Conservation (phyloP, 2,797 vertebrate species). For the Euphonia xanthogaster region DNA sequence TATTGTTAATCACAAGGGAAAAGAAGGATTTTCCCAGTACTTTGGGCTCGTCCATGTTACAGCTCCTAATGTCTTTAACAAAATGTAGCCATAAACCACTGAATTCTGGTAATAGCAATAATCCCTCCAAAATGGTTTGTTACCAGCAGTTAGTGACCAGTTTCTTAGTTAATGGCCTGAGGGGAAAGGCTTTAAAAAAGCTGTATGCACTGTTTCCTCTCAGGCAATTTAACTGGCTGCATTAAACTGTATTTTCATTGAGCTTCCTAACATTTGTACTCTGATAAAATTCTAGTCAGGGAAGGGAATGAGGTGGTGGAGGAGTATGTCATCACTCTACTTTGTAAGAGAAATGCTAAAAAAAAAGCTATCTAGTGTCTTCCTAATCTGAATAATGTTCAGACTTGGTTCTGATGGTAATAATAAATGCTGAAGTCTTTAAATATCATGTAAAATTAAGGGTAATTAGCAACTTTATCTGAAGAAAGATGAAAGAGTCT, state of each 20-base stretch:
- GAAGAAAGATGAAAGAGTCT: neutral
- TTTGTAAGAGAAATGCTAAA: slow-evolving; percentile 8
- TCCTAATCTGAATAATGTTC: neutral
- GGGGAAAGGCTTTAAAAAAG: slow-evolving; percentile 76
- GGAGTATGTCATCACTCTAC: slow-evolving; percentile 1
- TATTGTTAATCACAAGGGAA: slow-evolving; percentile 60
- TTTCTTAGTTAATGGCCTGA: slow-evolving; percentile 82
- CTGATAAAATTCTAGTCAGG: slow-evolving; percentile 69
- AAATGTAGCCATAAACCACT: slow-evolving; percentile 74
- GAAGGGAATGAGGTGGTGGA: slow-evolving; percentile 25
- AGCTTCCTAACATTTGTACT: slow-evolving; percentile 72
- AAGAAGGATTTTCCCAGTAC: slow-evolving; percentile 32
- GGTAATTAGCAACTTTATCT: neutral
- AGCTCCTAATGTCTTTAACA: slow-evolving; percentile 68
- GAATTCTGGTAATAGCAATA: slow-evolving; percentile 74
- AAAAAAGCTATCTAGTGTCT: neutral
- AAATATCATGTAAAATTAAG: slow-evolving; percentile 8
- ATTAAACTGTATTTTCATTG: slow-evolving; percentile 76
- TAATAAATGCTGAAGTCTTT: neutral
- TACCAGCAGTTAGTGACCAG: slow-evolving; percentile 78
- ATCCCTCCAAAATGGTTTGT: slow-evolving; percentile 76
- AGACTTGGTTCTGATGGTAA: neutral
- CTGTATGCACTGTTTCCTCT: slow-evolving; percentile 76
- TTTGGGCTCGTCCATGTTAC: slow-evolving; percentile 13
- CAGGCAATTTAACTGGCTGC: slow-evolving; percentile 77